phyloP scores from a whole-genome alignment of 92 coral and sea anemone species.

The Actinernus sp. region DNA sequence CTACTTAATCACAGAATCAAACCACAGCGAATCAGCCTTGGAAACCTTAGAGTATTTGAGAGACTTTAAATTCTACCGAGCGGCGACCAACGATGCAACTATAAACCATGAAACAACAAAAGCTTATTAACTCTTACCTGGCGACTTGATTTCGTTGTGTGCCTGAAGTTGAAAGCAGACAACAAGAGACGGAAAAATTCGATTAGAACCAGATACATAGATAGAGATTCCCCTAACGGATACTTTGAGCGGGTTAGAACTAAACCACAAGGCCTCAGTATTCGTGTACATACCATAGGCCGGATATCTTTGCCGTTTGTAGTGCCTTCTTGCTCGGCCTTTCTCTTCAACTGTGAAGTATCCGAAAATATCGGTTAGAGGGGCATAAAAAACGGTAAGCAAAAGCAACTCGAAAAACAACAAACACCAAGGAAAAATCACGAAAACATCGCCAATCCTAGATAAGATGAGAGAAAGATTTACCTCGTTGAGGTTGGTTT shows the following conservation, averaged over 20 bases:
- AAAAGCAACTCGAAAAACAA: neutral
- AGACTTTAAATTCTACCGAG: too few species aligned
- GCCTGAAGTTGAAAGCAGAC: conserved; percentile 1
- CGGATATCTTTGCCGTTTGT: conserved; percentile 38
- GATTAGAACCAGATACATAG: neutral
- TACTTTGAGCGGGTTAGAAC: neutral
- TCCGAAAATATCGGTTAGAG: conserved; percentile 10
- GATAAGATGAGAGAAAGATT: conserved; percentile 1
- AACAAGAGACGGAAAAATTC: neutral
- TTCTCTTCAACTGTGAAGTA: conserved; percentile 68
- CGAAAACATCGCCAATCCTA: conserved; percentile 13
- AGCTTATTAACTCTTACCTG: conserved; percentile 12
- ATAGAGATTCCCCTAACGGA: neutral
- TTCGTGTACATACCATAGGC: conserved; percentile 59
- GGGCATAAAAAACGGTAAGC: neutral
- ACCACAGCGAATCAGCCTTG: too few species aligned
- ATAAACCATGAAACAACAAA: conserved; percentile 22
- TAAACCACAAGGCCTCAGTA: neutral
- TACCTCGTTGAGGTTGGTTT: conserved; percentile 58
- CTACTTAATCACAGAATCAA: too few species aligned
- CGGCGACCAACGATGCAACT: too few species aligned
- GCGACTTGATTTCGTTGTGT: conserved; percentile 19
- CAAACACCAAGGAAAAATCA: neutral
- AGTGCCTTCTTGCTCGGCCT: conserved; percentile 55
- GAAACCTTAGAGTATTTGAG: too few species aligned